These are phyloP conservation scores for Ancistrus triradiatus DNA, from an alignment of 2,113 vertebrate genomes.

Conservation along the genomic window DNA sequence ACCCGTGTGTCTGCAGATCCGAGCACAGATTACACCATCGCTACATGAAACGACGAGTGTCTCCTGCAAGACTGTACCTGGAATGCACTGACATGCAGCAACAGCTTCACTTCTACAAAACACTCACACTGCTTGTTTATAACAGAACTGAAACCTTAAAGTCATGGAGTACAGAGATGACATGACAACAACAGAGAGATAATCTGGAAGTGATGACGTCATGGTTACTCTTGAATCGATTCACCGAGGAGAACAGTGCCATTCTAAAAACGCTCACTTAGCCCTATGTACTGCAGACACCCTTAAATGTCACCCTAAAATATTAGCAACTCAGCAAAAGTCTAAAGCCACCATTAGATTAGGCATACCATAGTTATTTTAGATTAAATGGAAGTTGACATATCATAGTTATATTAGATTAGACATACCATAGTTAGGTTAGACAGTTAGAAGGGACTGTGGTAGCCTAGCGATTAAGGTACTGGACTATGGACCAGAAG, in stretches of 20 bases:
- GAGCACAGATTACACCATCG: not conserved
- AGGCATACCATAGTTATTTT: too few species aligned
- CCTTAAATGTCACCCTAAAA: too few species aligned
- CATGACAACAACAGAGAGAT: constrained; percentile 4
- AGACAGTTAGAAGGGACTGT: too few species aligned
- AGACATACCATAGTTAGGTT: too few species aligned
- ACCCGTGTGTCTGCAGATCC: not conserved
- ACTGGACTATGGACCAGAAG: too few species aligned
- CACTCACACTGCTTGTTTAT: constrained; percentile 18
- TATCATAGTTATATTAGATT: too few species aligned
- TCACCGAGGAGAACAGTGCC: not conserved
- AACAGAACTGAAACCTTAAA: constrained; percentile 20
- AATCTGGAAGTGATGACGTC: constrained; percentile 13
- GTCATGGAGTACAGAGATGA: constrained; percentile 28
- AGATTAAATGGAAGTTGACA: too few species aligned
- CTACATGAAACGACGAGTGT: not conserved
- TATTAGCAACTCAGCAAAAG: too few species aligned
- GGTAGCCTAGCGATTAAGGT: too few species aligned
- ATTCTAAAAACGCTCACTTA: too few species aligned
- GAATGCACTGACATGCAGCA: not conserved
- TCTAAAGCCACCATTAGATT: too few species aligned
- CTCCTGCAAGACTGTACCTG: constrained; percentile 1
- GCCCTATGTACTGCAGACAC: too few species aligned
- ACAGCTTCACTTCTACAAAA: constrained; percentile 13
- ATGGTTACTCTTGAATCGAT: not conserved